Evolutionary conservation across 2,113 vertebrate species (phyloP), one percentile per base, ranked within the genome.

Genomic region (Orycteropus afer): DNA sequence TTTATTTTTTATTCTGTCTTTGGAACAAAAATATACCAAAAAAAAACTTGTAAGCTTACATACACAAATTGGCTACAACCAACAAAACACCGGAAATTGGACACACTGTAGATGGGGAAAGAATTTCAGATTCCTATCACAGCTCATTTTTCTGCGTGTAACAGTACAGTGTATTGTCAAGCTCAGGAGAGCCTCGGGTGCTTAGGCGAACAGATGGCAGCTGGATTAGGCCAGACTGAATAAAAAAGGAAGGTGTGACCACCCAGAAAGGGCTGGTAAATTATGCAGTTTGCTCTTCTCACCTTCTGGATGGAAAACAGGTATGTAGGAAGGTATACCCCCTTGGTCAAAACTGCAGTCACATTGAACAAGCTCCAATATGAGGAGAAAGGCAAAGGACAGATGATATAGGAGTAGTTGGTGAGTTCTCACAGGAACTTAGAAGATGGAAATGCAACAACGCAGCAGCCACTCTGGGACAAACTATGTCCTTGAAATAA

Each of bases 191-290:
- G 95, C 94, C 97, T 86, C 53, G 27, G 91, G 92, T 95, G 94
- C 79, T 97, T 97, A 80, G 90, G 96, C 97, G 93, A 98, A 96
- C 98, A 98, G 98, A 98, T 98, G 98, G 97, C 96, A 96, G 87
- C 96, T 97, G 96, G 93, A 97, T 97, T 97, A 97, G 97, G 92
- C 88, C 97, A 96, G 95, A 97, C 84, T 83, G 83, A 67, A 96
- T 83, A 92, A 67, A 92, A 96, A 91, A 74, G 83, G 81, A 97
- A 98, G 97, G 97, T 97, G 97, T 98, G 97, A 98, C 96, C 95
- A 97, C 97, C 97, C 85, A 97, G 96, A 96, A 98, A 98, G 92
- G 95, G 95, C 87, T 97, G 93, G 97, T 95, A 97, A 98, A 98
- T 97, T 98, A 97, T 96, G 96, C 86, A 98, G 93, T 96, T 98